Evolutionary conservation across 2,797 vertebrate genomes (phyloP).

Genomic region (Pagetopsis macropterus): DNA sequence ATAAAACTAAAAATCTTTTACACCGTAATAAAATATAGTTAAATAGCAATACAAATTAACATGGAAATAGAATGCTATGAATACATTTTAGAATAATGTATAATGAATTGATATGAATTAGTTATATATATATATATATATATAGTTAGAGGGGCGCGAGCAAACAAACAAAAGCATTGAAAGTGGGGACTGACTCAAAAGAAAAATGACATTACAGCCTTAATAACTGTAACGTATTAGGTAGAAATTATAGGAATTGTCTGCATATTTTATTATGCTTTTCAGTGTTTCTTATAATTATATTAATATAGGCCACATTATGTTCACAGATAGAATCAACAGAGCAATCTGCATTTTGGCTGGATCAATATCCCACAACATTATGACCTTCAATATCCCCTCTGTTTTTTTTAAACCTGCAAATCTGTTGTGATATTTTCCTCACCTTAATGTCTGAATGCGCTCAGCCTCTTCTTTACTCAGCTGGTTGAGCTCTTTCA

Average conservation of each 20-base stretch:
- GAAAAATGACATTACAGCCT: no score
- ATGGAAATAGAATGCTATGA: no score
- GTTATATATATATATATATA: no score
- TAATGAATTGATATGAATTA: not conserved
- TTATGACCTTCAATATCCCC: not conserved
- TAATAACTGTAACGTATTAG: not conserved
- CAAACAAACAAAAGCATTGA: not conserved
- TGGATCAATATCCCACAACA: not conserved
- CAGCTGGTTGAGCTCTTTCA: conserved; percentile 78
- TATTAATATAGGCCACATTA: not conserved
- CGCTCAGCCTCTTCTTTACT: conserved; percentile 79
- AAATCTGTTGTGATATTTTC: conserved; percentile 41
- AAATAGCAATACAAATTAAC: no score
- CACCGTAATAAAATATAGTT: no score
- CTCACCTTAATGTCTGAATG: conserved; percentile 76
- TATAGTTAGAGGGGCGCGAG: no score
- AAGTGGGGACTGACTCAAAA: no score
- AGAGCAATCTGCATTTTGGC: not conserved
- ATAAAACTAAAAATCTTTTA: no score
- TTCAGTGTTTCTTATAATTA: not conserved
- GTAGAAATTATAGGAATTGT: not conserved
- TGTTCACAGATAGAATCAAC: not conserved
- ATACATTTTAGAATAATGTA: not conserved
- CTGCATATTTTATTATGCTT: not conserved
- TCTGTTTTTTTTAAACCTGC: not conserved